Base-by-base conservation (phyloP, 2,888 invertebrate genomes). In the Macrosiphum euphorbiae region DNA sequence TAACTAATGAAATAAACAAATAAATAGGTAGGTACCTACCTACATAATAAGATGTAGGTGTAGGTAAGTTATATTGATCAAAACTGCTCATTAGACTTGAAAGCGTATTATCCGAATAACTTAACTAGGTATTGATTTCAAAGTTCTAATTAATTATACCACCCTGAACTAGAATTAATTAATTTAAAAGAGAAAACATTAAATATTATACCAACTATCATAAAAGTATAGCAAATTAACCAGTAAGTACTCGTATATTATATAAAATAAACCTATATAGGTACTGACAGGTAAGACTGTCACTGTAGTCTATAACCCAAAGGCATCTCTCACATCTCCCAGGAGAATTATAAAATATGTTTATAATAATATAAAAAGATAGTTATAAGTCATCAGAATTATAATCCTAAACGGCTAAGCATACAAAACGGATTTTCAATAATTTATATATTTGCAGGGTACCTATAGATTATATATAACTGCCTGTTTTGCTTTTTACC, bases 241-340 rank as follows among this genome's bases (percentile, higher is more conserved):
- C 28, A 90, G n/a, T 13, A 13, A n/a, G n/a, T n/a, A n/a, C n/a
- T n/a, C n/a, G n/a, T 26, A 52, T 52, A 55, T 91, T 10, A 84
- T 91, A 26, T 85, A 84, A 55, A 52, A 84, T 58, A 85, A 85
- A 91, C 55, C 55, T 44, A 90, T 44, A 90, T 24, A n/a, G n/a
- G n/a, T n/a, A 84, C 55, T 58, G 44, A 91, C 85, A 78, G 52
- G n/a, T 58, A 41, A 52, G 55, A 84, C 52, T 85, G n/a, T 90
- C 84, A 28, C 10, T 91, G 26, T 26, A 91, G 26, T 26, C 7
- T 20, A 24, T 28, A 91, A 44, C 44, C 55, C n/a, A 47, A 52
- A 26, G 1, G n/a, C 35, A 86, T 86, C 44, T 58, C 85, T 58
- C 4, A 10, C 44, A 58, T 35, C 24, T 91, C 58, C 47, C 20